Evolutionary conservation across 2,113 vertebrate genomes (phyloP), one percentile per base, ranked within the genome.

Genomic region (Pungitius pungitius): DNA sequence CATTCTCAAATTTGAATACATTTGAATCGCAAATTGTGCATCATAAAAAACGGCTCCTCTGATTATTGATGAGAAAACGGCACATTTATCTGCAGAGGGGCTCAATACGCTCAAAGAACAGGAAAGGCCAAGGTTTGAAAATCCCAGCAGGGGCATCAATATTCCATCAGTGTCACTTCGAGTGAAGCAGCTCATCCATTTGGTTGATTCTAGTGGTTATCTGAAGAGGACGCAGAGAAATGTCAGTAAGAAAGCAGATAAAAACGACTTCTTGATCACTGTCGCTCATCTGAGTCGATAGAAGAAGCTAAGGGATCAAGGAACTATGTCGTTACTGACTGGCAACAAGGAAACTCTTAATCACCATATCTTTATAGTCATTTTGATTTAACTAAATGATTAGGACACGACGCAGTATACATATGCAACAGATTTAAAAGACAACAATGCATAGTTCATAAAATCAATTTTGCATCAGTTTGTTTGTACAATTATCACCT

Each of bases 201-300:
- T 67, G 54, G 54, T 54, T 79, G 83, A 85, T 92, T 86, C 81
- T 57, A 78, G 77, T 59, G 62, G 33, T 82, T 87, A 72, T 49
- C 45, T 73, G 57, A 75, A 55, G 33, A 78, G 60, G 56, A 73
- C 10, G 26, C 37, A 69, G 55, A 74, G 45, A 78, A 55, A 59
- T 70, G 58, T 43, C 45, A n/a, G 14, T 55, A 52, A 74, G 64
- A 70, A 55, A 77, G 49, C 59, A 63, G 60, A 78, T 65, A 76
- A 80, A 47, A 61, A 30, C 60, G 55, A 57, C 54, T 51, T 39
- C n/a, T 62, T 22, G 52, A 57, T 81, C 64, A 60, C 52, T 70
- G 58, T 3, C 39, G 20, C 37, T 70, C 58, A 45, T 69, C 64
- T 52, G 62, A 37, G 0, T 2, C 52, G 43, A 57, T 67, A 66